Conservation (phyloP, 2,113 vertebrate species). For the Chelonoidis abingdonii region DNA sequence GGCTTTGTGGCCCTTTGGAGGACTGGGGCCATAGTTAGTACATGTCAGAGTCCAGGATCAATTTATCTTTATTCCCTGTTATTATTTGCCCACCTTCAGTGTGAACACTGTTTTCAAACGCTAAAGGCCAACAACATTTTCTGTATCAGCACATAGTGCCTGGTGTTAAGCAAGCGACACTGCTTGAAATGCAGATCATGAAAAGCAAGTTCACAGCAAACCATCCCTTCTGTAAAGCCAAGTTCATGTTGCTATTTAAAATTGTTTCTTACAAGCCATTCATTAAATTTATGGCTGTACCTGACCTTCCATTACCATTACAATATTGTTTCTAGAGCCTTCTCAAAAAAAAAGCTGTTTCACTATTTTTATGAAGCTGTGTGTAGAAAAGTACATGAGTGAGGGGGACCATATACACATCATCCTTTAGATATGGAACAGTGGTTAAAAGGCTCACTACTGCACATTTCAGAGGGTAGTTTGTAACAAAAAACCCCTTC, state of each 20-base stretch:
- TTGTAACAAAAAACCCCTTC: not conserved
- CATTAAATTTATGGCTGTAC: not conserved
- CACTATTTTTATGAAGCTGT: not conserved
- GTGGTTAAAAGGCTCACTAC: not conserved
- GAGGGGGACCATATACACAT: not conserved
- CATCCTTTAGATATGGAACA: not conserved
- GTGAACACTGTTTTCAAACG: not conserved
- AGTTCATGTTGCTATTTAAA: not conserved
- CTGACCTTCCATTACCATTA: not conserved
- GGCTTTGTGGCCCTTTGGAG: not conserved
- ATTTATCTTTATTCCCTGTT: not conserved
- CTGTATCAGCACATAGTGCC: not conserved
- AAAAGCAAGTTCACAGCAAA: not conserved
- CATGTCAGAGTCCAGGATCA: not conserved
- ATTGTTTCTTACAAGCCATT: not conserved
- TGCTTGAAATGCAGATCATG: not conserved
- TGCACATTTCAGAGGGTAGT: not conserved
- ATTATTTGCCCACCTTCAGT: not conserved
- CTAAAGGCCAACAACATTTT: not conserved
- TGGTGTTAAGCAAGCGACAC: not conserved
- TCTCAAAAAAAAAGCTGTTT: not conserved
- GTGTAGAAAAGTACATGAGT: not conserved
- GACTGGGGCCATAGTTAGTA: not conserved
- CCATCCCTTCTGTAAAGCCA: not conserved
- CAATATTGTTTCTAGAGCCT: not conserved